These are phyloP conservation scores for Adelosebastes latens DNA, from an alignment of 2,797 vertebrate species.

Conservation along the genomic window DNA sequence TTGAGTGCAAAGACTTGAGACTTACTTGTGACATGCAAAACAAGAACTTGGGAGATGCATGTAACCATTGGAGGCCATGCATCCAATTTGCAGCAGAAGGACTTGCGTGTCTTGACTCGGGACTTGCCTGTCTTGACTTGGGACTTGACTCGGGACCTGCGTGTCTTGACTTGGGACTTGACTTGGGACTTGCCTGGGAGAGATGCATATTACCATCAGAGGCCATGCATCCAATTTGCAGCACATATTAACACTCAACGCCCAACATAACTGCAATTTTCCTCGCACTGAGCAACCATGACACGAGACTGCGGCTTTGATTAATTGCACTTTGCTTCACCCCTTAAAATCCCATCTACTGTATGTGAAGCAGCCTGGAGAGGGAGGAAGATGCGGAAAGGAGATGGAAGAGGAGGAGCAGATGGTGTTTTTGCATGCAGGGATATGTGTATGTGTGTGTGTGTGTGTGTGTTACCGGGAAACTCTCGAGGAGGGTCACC, in stretches of 20 bases:
- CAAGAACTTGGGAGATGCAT: not conserved
- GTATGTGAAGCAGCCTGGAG: constrained; percentile 11
- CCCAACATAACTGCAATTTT: constrained; percentile 14
- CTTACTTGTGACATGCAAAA: no score
- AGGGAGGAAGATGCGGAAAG: constrained; percentile 11
- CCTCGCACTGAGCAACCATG: not conserved
- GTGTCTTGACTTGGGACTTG: no score
- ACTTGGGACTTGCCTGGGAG: not conserved
- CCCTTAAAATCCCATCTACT: constrained; percentile 22
- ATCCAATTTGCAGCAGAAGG: not conserved
- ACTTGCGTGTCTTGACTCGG: no score
- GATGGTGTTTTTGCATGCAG: constrained; percentile 65
- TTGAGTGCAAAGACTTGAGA: no score
- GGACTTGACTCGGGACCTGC: no score
- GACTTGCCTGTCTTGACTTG: no score
- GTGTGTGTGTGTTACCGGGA: constrained; percentile 3
- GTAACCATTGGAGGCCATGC: not conserved
- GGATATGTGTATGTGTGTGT: not conserved
- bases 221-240: not conserved
- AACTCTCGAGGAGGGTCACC: constrained; percentile 49
- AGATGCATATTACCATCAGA: constrained; percentile 24
- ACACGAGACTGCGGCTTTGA: not conserved
- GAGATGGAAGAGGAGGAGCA: constrained; percentile 45
- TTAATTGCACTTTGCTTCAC: not conserved
- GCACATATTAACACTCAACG: constrained; percentile 10